phyloP scores from a whole-genome alignment of 2,113 vertebrate species.

The Salvelinus sp. region DNA sequence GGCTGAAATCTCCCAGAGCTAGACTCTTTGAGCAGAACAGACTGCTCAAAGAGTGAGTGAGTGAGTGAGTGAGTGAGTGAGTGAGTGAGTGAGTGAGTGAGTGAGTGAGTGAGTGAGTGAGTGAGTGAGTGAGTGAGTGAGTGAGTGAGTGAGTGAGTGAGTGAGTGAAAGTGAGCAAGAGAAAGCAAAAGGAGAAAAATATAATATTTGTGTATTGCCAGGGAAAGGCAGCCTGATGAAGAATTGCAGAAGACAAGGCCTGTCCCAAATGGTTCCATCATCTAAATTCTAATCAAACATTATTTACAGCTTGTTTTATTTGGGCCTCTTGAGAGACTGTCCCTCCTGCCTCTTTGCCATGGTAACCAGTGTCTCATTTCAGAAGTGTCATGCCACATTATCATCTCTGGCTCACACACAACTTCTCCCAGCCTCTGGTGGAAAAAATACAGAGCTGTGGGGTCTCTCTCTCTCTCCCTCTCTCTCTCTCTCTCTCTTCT shows the following conservation, averaged over 20 bases:
- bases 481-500: conserved; percentile 45
- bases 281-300: conserved; percentile 99
- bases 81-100: too few relatives aligned
- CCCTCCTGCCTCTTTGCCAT: conserved; percentile 92
- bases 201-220: conserved; percentile 25
- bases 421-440: conserved; percentile 89
- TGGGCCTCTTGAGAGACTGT: conserved; percentile 91
- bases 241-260: conserved; percentile 67
- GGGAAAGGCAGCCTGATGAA: conserved; percentile 39
- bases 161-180: neutral
- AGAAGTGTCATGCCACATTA: conserved; percentile 99
- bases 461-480: conserved; percentile 4
- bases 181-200: neutral
- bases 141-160: neutral
- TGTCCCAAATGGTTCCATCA: conserved; percentile 90
- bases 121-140: neutral
- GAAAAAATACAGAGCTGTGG: conserved; percentile 67
- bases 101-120: conserved; percentile 5
- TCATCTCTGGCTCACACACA: conserved; percentile 93
- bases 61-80: neutral
- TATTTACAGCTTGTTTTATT: conserved; percentile 99
- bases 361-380: conserved; percentile 99
- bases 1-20: conserved; percentile 1
- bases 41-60: neutral
- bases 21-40: neutral